Base-by-base conservation (phyloP, 2,113 vertebrate species). In the Fulica atra region DNA sequence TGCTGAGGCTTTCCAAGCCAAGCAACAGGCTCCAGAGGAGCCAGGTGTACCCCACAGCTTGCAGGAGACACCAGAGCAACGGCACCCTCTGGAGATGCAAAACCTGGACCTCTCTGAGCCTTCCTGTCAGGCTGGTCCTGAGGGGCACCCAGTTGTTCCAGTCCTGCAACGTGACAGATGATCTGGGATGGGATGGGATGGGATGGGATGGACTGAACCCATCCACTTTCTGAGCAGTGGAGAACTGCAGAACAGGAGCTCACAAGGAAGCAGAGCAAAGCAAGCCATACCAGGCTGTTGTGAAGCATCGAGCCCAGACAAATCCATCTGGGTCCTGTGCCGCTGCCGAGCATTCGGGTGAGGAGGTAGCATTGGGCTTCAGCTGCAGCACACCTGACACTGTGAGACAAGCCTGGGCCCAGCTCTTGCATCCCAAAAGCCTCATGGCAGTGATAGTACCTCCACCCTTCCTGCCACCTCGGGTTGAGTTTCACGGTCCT, bases 381-480 rank as follows among this genome's bases (percentile, higher is more conserved):
- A 25, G 44, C 40, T 44, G 35, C 33, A 73, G 64, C n/a, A 1
- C 23, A 33, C 21, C 63, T 5, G 11, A 20, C 24, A 7, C 11
- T 0, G 60, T 38, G n/a, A 61, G 35, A 79, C 85, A 36, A 81
- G 20, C 17, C 18, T 4, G 12, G 50, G 14, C 13, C n/a, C 50
- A 31, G 36, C 18, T 88, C 28, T 29, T n/a, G n/a, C 60, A 15
- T 35, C 81, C 77, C 59, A 23, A 16, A 10, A 83, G 26, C 72
- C 8, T 51, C 0, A 0, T 10, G 72, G 50, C 59, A 65, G n/a
- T 44, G 19, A 19, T 19, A 11, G 38, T 33, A 13, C 21, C 54
- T 69, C 48, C 17, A 46, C 10, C 12, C 31, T 83, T 51, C 59
- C 77, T 0, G 0, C 42, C 20, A 9, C 74, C 51, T 50, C 1